Conservation (phyloP, 2,888 invertebrate genomes). For the Macrophya annulata region DNA sequence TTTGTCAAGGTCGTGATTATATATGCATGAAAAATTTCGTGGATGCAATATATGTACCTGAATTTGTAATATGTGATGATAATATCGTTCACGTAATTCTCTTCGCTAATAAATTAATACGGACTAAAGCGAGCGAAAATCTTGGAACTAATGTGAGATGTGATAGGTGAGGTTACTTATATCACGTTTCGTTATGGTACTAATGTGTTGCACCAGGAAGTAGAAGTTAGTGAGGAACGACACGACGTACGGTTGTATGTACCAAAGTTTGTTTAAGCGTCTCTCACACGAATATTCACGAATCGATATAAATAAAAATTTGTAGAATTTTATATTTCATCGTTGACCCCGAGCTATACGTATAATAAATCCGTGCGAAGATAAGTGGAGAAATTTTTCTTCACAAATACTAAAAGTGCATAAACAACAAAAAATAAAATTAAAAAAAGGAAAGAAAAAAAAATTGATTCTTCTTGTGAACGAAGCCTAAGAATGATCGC, state of each 20-base stretch:
- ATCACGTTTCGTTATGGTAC: background rate
- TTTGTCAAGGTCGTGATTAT: background rate
- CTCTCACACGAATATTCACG: background rate
- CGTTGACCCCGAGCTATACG: background rate
- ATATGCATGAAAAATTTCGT: background rate
- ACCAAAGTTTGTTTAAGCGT: background rate
- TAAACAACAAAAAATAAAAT: too few relatives aligned
- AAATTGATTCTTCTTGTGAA: constrained; percentile 20
- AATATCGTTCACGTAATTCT: background rate
- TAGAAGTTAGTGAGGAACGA: background rate
- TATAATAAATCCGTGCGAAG: too few relatives aligned
- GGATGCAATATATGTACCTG: background rate
- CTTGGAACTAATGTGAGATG: background rate
- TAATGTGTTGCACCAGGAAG: constrained; percentile 20
- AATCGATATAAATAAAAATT: too few relatives aligned
- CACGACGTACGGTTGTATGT: background rate
- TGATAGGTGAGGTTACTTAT: constrained; percentile 5
- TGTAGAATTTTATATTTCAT: too few relatives aligned
- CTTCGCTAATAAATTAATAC: background rate
- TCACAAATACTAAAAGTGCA: too few relatives aligned
- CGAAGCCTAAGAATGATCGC: constrained; percentile 9
- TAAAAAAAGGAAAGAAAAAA: too few relatives aligned
- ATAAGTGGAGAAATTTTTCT: too few relatives aligned
- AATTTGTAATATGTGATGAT: background rate
- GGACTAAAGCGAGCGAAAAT: background rate